Conservation (phyloP, 2,888 invertebrate species). For the Cantharis rufa region DNA sequence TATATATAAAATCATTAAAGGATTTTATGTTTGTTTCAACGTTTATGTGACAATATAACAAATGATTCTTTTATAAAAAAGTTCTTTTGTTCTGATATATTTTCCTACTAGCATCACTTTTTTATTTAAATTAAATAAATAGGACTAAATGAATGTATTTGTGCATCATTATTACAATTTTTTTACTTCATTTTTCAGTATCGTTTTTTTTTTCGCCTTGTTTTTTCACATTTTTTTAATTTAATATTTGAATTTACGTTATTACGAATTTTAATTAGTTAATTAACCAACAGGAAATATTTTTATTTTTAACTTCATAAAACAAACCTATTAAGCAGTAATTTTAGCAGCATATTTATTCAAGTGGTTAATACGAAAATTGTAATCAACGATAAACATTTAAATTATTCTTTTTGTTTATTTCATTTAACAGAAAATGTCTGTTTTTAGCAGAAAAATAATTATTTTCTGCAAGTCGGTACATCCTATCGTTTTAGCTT, state of each 20-base stretch:
- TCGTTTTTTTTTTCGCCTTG: not conserved
- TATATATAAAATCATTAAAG: not conserved
- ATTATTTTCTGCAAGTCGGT: not conserved
- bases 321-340: not conserved
- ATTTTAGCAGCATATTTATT: not conserved
- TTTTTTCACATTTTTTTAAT: not conserved
- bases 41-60: not conserved
- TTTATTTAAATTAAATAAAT: too few species aligned
- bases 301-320: not conserved
- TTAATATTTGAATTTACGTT: not conserved
- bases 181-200: too few species aligned
- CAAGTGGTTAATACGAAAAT: not conserved
- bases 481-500: not conserved
- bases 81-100: not conserved
- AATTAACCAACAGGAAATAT: not conserved
- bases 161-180: too few species aligned
- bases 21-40: not conserved
- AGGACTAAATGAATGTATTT: too few species aligned
- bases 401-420: not conserved
- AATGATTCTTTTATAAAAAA: not conserved
- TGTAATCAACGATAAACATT: not conserved
- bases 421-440: not conserved
- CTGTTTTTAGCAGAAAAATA: not conserved
- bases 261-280: not conserved
- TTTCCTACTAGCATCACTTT: not conserved